A percentile compares a stretch with the other conserved stretches of the same genome.
Evolutionary conservation across 2,113 vertebrate genomes (phyloP).

Genomic region (Erythrocebus patas): DNA sequence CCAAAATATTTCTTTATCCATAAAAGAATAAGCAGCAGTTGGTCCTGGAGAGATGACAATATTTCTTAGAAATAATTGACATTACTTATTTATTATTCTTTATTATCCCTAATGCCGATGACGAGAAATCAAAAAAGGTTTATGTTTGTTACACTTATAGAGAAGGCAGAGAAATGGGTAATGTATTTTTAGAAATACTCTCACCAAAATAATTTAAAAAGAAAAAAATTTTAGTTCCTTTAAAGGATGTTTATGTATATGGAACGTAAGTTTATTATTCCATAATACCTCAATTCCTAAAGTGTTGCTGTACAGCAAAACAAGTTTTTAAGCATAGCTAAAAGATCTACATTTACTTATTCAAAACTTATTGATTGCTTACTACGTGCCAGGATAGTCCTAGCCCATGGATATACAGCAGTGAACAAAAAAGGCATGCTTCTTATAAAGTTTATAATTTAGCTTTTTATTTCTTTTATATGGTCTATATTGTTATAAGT

Average conservation of each 20-base stretch:
- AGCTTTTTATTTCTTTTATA: background rate
- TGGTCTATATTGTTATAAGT: background rate
- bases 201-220: background rate
- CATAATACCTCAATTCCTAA: background rate
- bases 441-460: background rate
- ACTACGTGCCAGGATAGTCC: background rate
- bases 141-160: conserved; percentile 13
- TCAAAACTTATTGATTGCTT: background rate
- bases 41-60: background rate
- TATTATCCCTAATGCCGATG: conserved; percentile 21
- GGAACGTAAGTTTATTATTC: background rate
- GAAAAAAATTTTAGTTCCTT: background rate
- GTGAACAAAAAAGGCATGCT: background rate
- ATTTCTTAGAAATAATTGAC: conserved; percentile 4
- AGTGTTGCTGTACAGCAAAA: background rate
- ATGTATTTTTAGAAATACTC: conserved; percentile 17
- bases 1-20: background rate
- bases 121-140: background rate
- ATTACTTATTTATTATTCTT: background rate
- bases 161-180: background rate
- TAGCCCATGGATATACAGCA: background rate
- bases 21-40: conserved; percentile 18
- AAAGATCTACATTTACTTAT: conserved; percentile 1
- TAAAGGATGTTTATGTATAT: conserved; percentile 18
- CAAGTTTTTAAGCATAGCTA: background rate